Conservation (phyloP, 2,113 vertebrate species). For the Dolichallabes microphthalmus region DNA sequence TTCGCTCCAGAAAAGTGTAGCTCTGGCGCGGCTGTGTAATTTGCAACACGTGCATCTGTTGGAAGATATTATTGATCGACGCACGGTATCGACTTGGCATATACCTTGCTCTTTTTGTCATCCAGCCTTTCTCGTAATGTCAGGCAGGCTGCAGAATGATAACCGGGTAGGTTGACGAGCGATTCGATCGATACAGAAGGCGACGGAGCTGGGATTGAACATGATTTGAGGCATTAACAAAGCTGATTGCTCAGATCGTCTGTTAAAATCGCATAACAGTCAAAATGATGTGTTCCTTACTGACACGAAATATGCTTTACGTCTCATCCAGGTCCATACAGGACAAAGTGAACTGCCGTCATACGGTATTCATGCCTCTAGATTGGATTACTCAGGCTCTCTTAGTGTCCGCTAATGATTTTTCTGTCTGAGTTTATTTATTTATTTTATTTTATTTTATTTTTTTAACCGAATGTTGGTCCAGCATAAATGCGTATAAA, state of each 20-base stretch:
- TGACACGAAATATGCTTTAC: slow-evolving; percentile 28
- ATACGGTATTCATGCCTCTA: slow-evolving; percentile 25
- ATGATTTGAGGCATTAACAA: slow-evolving; percentile 35
- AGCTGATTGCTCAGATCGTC: slow-evolving; percentile 36
- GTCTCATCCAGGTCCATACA: slow-evolving; percentile 2
- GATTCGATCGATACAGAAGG: slow-evolving; percentile 42
- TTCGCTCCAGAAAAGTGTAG: neutral
- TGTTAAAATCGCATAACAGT: slow-evolving; percentile 39
- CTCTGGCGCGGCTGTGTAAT: neutral
- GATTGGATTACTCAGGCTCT: slow-evolving; percentile 57
- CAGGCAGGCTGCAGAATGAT: slow-evolving; percentile 29
- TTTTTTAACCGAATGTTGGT: slow-evolving; percentile 34
- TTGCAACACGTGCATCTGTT: neutral
- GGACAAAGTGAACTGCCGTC: slow-evolving; percentile 16
- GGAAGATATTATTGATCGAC: slow-evolving; percentile 16
- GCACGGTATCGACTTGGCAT: slow-evolving; percentile 15
- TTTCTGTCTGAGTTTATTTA: slow-evolving; percentile 58
- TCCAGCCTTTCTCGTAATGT: slow-evolving; percentile 16
- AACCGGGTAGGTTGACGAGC: slow-evolving; percentile 27
- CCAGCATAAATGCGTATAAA: slow-evolving; percentile 67
- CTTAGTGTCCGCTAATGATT: slow-evolving; percentile 62
- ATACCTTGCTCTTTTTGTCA: slow-evolving; percentile 35
- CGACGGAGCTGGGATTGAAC: slow-evolving; percentile 32
- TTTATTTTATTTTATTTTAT: neutral
- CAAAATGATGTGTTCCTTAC: slow-evolving; percentile 29